Percentiles rank a stretch among this genome's conserved stretches.
Conservation (phyloP, 2,113 vertebrate genomes). For the Rhinoptilus africanus region DNA sequence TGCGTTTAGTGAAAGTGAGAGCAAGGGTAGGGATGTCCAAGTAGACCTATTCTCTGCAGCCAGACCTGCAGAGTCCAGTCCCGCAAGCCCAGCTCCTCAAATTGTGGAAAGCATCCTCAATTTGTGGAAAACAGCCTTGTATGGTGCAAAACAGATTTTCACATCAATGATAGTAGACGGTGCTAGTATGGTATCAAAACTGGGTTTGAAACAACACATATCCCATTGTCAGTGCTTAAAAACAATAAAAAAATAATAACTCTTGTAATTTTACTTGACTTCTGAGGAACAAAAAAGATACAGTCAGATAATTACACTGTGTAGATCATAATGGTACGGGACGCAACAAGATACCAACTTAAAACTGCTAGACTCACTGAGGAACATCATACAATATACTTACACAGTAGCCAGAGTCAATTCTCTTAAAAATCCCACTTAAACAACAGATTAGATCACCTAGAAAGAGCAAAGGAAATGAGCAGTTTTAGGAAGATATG, state of each 20-base stretch:
- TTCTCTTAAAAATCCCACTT: conserved; percentile 32
- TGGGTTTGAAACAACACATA: background rate
- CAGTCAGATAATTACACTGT: background rate
- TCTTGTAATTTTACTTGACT: background rate
- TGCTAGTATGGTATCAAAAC: background rate
- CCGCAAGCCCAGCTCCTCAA: background rate
- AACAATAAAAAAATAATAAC: background rate
- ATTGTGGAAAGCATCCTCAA: background rate
- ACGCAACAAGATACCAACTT: background rate
- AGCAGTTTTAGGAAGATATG: conserved; percentile 55
- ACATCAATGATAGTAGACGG: background rate
- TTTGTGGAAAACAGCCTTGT: background rate
- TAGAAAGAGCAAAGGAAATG: conserved; percentile 70
- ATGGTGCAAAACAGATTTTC: background rate
- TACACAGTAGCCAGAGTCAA: background rate
- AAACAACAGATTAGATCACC: conserved; percentile 57
- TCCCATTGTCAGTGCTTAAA: background rate
- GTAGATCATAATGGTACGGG: background rate
- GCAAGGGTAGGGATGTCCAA: background rate
- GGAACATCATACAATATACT: background rate
- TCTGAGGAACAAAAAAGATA: background rate
- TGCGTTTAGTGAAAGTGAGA: background rate
- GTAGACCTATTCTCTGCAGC: background rate
- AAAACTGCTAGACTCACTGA: background rate
- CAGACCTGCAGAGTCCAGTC: background rate